phyloP scores from a whole-genome alignment of 2,888 invertebrate species.

The Eucriotettix oculatus region DNA sequence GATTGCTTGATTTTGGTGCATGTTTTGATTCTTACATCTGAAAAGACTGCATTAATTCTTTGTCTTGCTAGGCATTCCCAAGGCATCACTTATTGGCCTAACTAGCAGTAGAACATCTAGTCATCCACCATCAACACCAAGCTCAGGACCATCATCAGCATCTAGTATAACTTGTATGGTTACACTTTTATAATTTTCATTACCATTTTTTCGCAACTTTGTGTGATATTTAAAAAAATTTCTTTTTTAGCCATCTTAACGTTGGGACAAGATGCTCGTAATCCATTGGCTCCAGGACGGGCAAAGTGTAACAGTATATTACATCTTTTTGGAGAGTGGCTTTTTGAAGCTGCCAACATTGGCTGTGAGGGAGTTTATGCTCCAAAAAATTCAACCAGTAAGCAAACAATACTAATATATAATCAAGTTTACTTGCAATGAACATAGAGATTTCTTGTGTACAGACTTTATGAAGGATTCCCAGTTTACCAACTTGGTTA shows the following conservation, averaged over 20 bases:
- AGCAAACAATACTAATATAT: too few species aligned
- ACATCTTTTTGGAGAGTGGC: slow-evolving; percentile 90
- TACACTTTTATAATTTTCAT: background rate
- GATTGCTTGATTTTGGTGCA: too few species aligned
- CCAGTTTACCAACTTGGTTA: too few species aligned
- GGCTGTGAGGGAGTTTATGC: slow-evolving; percentile 42
- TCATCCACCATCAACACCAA: slow-evolving; percentile 48
- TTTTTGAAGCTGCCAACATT: slow-evolving; percentile 88
- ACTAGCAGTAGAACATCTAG: slow-evolving; percentile 44
- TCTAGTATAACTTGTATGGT: slow-evolving; percentile 47
- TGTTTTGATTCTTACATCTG: too few species aligned
- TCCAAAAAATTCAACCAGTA: too few species aligned
- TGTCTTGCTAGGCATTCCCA: slow-evolving; percentile 51
- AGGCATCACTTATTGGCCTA: slow-evolving; percentile 62
- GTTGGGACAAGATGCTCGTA: slow-evolving; percentile 40
- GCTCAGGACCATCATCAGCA: slow-evolving; percentile 50
- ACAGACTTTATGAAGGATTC: too few species aligned
- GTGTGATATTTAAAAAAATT: background rate
- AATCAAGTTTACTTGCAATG: too few species aligned
- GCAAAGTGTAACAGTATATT: slow-evolving; percentile 91
- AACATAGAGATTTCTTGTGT: too few species aligned
- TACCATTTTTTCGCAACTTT: background rate
- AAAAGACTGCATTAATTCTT: too few species aligned
- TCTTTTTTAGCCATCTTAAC: slow-evolving; percentile 23
- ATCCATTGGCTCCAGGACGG: slow-evolving; percentile 54